Evolutionary conservation across 2,113 vertebrate species (phyloP).

Genomic region (Tautogolabrus adspersus): DNA sequence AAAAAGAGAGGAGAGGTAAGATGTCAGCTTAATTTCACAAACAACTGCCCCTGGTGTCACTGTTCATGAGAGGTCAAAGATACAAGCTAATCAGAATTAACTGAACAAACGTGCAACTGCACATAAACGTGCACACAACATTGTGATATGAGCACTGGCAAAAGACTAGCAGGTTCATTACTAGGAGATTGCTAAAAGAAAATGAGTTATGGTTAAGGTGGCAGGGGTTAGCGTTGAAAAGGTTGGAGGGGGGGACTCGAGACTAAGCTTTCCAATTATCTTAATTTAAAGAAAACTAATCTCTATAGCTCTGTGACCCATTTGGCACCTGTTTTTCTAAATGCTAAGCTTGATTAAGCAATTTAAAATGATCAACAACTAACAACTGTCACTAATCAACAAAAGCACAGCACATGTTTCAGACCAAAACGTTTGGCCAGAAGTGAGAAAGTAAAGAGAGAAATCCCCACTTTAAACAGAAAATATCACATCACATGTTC

Average conservation of each 20-base stretch:
- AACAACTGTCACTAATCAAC: background rate
- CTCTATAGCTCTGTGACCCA: background rate
- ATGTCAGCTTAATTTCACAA: slow-evolving; percentile 28
- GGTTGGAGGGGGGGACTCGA: too few relatives aligned
- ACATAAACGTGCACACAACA: background rate
- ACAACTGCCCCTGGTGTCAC: background rate
- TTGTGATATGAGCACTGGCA: background rate
- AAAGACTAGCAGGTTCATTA: background rate
- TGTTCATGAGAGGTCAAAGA: background rate
- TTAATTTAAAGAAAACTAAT: slow-evolving; percentile 5
- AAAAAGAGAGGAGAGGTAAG: slow-evolving; percentile 35
- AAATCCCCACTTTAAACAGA: background rate
- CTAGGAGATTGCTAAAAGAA: background rate
- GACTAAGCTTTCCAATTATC: background rate
- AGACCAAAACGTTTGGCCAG: background rate
- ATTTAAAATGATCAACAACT: background rate
- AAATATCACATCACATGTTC: background rate
- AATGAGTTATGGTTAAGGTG: too few relatives aligned
- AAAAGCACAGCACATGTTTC: background rate
- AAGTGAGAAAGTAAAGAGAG: background rate
- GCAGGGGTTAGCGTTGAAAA: too few relatives aligned
- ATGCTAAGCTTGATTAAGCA: background rate
- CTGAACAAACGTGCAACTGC: background rate
- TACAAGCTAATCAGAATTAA: background rate
- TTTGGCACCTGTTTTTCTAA: background rate